A percentile compares a stretch with the other conserved stretches of the same genome.
Evolutionary conservation across 2,888 invertebrate species (phyloP).

Genomic region (Drosophila paracracens): DNA sequence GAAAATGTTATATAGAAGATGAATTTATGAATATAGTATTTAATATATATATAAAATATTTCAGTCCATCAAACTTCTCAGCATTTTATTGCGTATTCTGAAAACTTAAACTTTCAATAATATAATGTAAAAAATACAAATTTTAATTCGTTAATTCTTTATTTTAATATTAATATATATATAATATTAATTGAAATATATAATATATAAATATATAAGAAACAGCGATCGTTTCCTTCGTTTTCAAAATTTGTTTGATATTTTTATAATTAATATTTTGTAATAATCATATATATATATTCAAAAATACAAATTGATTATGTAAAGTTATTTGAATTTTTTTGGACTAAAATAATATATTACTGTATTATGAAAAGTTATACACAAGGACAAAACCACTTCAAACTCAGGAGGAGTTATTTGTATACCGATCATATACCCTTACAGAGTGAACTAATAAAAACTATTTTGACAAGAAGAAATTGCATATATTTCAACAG

Average conservation of each 20-base stretch:
- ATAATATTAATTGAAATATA: background rate
- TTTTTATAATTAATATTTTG: too few species aligned
- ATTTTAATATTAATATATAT: too few species aligned
- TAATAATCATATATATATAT: too few species aligned
- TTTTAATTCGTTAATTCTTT: background rate
- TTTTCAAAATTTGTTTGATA: background rate
- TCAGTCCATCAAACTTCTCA: background rate
- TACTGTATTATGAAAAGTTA: too few species aligned
- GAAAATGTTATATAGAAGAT: background rate
- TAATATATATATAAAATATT: background rate
- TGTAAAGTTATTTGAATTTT: background rate
- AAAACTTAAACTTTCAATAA: background rate
- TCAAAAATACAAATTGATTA: background rate
- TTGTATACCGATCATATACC: slow-evolving; percentile 4
- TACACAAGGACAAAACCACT: background rate
- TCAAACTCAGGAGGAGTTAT: background rate
- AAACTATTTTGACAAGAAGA: background rate
- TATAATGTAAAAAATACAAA: background rate
- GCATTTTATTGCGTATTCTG: background rate
- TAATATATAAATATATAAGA: background rate
- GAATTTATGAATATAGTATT: background rate
- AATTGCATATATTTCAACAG: background rate
- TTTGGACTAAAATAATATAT: background rate
- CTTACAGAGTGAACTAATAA: background rate
- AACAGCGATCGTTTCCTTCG: background rate